phyloP scores from a whole-genome alignment of 2,797 vertebrate genomes.

The Megalops cyprinoides region DNA sequence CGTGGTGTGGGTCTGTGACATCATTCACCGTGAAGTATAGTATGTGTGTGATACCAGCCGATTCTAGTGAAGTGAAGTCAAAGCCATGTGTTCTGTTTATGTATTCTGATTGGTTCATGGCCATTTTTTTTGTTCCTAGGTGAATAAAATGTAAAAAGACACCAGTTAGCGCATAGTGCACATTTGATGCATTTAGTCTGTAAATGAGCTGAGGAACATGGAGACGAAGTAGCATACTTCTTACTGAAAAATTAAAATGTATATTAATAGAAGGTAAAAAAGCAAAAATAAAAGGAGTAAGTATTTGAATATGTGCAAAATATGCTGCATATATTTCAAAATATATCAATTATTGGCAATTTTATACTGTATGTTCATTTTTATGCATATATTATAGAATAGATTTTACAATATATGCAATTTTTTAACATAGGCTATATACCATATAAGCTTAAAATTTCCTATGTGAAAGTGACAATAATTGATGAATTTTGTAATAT shows the following conservation, averaged over 20 bases:
- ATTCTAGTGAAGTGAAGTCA: constrained; percentile 34
- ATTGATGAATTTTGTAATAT: background rate
- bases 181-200: background rate
- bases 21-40: constrained; percentile 32
- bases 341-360: constrained; percentile 13
- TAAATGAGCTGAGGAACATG: background rate
- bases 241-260: background rate
- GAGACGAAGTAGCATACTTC: background rate
- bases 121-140: background rate
- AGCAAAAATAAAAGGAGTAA: constrained; percentile 20
- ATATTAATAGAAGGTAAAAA: constrained; percentile 18
- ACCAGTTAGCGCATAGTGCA: background rate
- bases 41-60: constrained; percentile 20
- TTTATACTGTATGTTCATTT: constrained; percentile 14
- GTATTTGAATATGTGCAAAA: constrained; percentile 12
- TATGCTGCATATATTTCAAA: background rate
- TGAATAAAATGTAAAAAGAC: background rate
- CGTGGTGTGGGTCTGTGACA: constrained; percentile 27
- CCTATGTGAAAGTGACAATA: constrained; percentile 12
- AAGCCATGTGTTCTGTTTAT: constrained; percentile 36
- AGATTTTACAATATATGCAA: background rate
- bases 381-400: constrained; percentile 13
- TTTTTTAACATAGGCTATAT: constrained; percentile 16
- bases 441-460: background rate
- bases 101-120: background rate